A percentile compares a stretch with the other conserved stretches of the same genome.
Conservation (phyloP, 2,888 invertebrate genomes). For the Aphrophora alni region DNA sequence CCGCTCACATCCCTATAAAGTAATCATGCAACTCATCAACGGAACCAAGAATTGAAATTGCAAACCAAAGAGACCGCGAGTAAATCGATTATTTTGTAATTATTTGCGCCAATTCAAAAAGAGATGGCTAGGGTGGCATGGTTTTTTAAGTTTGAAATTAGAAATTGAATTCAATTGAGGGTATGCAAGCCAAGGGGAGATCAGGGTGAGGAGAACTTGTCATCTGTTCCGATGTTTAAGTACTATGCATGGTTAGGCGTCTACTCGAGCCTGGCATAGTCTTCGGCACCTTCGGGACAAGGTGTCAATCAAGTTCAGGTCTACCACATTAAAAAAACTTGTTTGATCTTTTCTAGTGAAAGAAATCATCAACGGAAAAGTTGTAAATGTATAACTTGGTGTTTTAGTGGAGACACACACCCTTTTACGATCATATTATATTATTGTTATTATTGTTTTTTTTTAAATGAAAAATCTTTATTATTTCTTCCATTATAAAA, state of each 20-base stretch:
- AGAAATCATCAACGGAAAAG: too few relatives aligned
- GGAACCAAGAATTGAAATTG: background rate
- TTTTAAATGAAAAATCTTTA: too few relatives aligned
- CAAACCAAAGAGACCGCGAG: conserved; percentile 31
- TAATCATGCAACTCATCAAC: background rate
- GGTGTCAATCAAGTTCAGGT: too few relatives aligned
- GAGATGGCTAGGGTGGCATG: background rate
- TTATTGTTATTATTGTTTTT: too few relatives aligned
- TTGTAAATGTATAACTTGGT: too few relatives aligned
- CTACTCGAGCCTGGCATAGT: background rate
- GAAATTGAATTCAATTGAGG: conserved; percentile 5
- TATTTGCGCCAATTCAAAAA: conserved; percentile 30
- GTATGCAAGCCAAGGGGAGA: too few relatives aligned
- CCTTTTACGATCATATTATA: too few relatives aligned
- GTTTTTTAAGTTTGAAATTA: conserved; percentile 6
- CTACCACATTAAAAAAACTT: too few relatives aligned
- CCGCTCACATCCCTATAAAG: background rate
- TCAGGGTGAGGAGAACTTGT: background rate
- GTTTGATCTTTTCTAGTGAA: too few relatives aligned
- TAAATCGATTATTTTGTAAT: conserved; percentile 32
- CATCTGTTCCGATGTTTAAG: background rate
- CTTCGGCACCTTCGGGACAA: too few relatives aligned
- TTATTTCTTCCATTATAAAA: too few relatives aligned
- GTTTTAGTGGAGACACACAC: too few relatives aligned
- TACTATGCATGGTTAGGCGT: background rate